phyloP scores from a whole-genome alignment of 2,113 vertebrate genomes.

The Spermophilus dauricus region DNA sequence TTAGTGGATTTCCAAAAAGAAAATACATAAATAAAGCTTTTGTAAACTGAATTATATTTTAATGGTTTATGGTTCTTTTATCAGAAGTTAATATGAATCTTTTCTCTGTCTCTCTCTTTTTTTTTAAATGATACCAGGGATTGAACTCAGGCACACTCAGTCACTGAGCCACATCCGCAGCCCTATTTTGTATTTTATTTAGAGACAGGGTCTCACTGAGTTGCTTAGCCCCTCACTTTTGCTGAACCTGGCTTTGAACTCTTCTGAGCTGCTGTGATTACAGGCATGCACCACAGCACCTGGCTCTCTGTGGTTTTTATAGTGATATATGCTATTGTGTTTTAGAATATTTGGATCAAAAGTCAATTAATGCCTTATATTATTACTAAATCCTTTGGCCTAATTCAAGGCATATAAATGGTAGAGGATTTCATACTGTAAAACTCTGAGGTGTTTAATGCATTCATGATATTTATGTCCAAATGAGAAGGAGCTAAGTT shows the following conservation, averaged over 20 bases:
- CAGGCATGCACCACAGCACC: too few relatives aligned
- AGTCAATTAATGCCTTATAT: not conserved
- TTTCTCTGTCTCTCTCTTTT: not conserved
- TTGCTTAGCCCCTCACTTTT: too few relatives aligned
- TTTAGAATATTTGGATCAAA: conserved; percentile 42
- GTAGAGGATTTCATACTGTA: not conserved
- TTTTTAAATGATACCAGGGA: too few relatives aligned
- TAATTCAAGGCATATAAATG: not conserved
- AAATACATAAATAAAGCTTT: not conserved
- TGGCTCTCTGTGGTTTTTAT: conserved; percentile 6
- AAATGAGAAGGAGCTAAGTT: not conserved
- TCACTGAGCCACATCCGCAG: too few relatives aligned
- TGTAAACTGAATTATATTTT: conserved; percentile 13
- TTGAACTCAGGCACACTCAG: too few relatives aligned
- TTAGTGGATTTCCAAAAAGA: not conserved
- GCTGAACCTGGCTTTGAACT: too few relatives aligned
- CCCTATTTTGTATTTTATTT: too few relatives aligned
- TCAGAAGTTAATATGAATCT: not conserved
- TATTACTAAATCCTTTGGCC: not conserved
- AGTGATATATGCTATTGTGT: not conserved
- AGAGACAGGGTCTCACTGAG: too few relatives aligned
- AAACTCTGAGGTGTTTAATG: not conserved
- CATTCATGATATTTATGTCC: not conserved
- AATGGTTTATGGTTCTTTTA: not conserved
- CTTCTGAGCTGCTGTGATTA: too few relatives aligned